Evolutionary conservation across 2,797 vertebrate genomes (phyloP).

Genomic region (Betta splendens): DNA sequence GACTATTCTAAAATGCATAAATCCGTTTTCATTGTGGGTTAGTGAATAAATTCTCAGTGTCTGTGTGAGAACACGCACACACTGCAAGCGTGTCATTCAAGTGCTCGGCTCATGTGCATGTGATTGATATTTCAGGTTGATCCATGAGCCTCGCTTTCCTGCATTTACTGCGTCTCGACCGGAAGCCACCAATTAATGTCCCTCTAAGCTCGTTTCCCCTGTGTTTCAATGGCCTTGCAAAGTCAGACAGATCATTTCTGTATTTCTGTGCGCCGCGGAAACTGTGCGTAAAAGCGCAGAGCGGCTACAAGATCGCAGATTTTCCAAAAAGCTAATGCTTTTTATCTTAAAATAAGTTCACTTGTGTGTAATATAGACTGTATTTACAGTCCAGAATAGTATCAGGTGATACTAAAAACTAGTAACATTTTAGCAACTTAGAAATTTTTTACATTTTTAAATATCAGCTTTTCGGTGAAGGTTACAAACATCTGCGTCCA

Average conservation of each 20-base stretch:
- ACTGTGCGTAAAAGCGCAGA: slow-evolving; percentile 23
- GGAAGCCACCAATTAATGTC: slow-evolving; percentile 66
- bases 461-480: too few relatives aligned
- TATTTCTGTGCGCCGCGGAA: slow-evolving; percentile 22
- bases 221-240: slow-evolving; percentile 3
- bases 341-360: background rate
- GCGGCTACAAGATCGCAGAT: background rate
- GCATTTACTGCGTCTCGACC: slow-evolving; percentile 51
- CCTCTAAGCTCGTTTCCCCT: slow-evolving; percentile 37
- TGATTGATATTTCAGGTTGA: slow-evolving; percentile 14
- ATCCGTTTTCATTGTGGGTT: background rate
- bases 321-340: background rate
- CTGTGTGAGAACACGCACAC: background rate
- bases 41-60: background rate
- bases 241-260: background rate
- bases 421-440: background rate
- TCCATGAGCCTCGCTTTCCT: slow-evolving; percentile 28
- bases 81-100: background rate
- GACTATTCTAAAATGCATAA: too few relatives aligned
- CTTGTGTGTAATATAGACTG: background rate
- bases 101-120: background rate
- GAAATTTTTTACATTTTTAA: background rate
- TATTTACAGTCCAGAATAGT: background rate
- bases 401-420: background rate
- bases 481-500: background rate